These are phyloP conservation scores for Gymnoscopelus braueri DNA, from an alignment of 2,797 vertebrate genomes.

Conservation along the genomic window DNA sequence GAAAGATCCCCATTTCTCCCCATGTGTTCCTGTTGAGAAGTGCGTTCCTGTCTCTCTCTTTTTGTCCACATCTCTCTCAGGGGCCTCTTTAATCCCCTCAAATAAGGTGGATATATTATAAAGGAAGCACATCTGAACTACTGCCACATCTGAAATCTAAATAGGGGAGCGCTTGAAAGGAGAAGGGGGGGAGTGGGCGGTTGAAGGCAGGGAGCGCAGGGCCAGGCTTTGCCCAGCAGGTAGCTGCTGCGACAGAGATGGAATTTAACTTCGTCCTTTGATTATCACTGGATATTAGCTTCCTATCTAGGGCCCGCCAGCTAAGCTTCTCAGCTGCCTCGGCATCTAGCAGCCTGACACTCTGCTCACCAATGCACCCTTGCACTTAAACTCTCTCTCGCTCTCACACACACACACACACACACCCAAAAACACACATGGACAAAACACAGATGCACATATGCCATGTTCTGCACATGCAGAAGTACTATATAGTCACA, in stretches of 20 bases:
- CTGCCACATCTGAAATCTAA: conserved; percentile 20
- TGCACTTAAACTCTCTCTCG: background rate
- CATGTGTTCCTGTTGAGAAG: no score
- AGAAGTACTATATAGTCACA: background rate
- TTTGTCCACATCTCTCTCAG: background rate
- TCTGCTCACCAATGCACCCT: conserved; percentile 16
- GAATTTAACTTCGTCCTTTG: conserved; percentile 65
- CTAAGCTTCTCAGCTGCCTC: conserved; percentile 43
- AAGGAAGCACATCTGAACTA: conserved; percentile 27
- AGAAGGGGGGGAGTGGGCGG: background rate
- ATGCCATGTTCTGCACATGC: background rate
- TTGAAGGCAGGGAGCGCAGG: background rate
- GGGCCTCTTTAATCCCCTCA: conserved; percentile 24
- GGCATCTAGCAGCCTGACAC: conserved; percentile 35
- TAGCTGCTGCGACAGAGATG: conserved; percentile 47
- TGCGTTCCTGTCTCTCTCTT: background rate
- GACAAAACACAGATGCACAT: background rate
- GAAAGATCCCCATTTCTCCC: no score
- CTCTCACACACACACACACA: conserved; percentile 1
- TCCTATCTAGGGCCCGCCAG: conserved; percentile 38
- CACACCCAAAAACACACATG: background rate
- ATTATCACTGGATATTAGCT: conserved; percentile 57
- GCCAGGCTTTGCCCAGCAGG: conserved; percentile 41
- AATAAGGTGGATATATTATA: conserved; percentile 4
- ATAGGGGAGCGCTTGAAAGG: conserved; percentile 6